A percentile compares a stretch with the other conserved stretches of the same genome.
Conservation (phyloP, 1,140 invertebrate species). For the Bombus polaris region DNA sequence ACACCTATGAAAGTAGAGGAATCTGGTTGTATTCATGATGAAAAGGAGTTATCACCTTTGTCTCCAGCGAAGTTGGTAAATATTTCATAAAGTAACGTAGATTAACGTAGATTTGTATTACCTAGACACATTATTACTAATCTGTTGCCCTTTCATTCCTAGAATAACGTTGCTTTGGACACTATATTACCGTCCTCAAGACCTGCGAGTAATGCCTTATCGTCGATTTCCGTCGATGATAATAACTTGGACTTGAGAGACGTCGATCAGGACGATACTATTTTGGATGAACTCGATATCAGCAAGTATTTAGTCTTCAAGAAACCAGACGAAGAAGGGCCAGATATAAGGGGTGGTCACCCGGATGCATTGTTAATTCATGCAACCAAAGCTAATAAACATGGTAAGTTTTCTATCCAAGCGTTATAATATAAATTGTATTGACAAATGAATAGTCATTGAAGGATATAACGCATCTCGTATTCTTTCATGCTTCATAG, state of each 20-base stretch:
- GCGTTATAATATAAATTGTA: slow-evolving; percentile 14
- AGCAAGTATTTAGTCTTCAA: slow-evolving; percentile 90
- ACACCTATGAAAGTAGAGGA: slow-evolving; percentile 76
- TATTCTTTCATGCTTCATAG: slow-evolving; percentile 74
- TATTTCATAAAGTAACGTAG: background rate
- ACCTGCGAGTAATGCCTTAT: slow-evolving; percentile 77
- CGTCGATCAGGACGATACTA: slow-evolving; percentile 79
- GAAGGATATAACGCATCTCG: slow-evolving; percentile 34
- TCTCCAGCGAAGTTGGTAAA: slow-evolving; percentile 68
- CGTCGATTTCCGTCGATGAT: slow-evolving; percentile 78
- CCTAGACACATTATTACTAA: background rate
- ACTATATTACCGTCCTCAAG: slow-evolving; percentile 70
- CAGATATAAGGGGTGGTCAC: slow-evolving; percentile 94
- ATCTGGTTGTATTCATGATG: slow-evolving; percentile 61
- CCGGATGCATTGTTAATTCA: slow-evolving; percentile 96
- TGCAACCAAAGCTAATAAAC: slow-evolving; percentile 95
- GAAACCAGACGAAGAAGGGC: slow-evolving; percentile 91
- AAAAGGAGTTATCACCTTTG: slow-evolving; percentile 70
- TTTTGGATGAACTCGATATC: slow-evolving; percentile 92
- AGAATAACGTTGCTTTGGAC: slow-evolving; percentile 76
- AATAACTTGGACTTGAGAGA: slow-evolving; percentile 79
- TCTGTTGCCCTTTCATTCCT: background rate
- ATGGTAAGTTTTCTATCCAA: slow-evolving; percentile 83
- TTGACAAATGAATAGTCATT: slow-evolving; percentile 7
- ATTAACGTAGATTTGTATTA: background rate